Percentiles rank a stretch among this genome's conserved stretches.
Evolutionary conservation across 2,113 vertebrate genomes (phyloP).

Genomic region (rabbit (Oryctolagus cuniculus)): mOryCun1.1 NC_091441.1:56227501-56228000

Average conservation of each 20-base stretch:
- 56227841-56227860: conserved; percentile 2
- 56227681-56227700: neutral
- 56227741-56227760: conserved; percentile 51
- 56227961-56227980: conserved; percentile 12
- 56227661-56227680: conserved; percentile 13
- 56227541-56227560: conserved; percentile 3
- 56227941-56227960: conserved; percentile 4
- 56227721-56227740: neutral
- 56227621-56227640: neutral
- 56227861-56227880: neutral
- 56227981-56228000: conserved; percentile 58
- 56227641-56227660: neutral
- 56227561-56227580: conserved; percentile 28
- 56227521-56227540: conserved; percentile 45
- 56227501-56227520: neutral
- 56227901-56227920: neutral
- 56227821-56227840: neutral
- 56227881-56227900: conserved; percentile 2
- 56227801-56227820: neutral
- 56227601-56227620: neutral
- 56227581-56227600: conserved; percentile 30
- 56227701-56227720: conserved; percentile 38
- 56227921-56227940: conserved; percentile 62
- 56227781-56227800: conserved; percentile 61
- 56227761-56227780: neutral